These are phyloP conservation scores for Pantherophis alleghaniensis DNA, from an alignment of 2,797 vertebrate species.

Conservation along the genomic window DNA sequence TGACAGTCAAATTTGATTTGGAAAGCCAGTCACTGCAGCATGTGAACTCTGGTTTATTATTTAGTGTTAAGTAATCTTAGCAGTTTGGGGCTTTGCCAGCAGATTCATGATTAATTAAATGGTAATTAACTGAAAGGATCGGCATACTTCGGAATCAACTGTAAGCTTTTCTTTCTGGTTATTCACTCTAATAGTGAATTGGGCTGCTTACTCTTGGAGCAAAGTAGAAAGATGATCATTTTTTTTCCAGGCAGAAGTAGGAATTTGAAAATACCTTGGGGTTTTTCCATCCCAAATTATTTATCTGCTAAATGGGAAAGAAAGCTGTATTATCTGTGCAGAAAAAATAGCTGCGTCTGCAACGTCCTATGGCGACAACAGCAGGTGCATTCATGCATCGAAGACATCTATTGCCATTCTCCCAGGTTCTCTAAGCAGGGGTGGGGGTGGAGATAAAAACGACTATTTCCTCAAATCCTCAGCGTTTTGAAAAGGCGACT, in stretches of 20 bases:
- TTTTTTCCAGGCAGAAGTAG: background rate
- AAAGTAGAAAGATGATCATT: background rate
- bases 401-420: background rate
- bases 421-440: background rate
- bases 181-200: background rate
- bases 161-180: background rate
- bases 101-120: background rate
- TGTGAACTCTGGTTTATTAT: background rate
- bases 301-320: background rate
- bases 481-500: background rate
- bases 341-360: background rate
- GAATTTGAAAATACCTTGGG: background rate
- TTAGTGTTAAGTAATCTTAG: background rate
- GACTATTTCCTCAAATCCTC: background rate
- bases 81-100: background rate
- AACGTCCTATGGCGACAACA: too few relatives aligned
- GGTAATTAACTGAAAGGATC: background rate
- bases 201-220: background rate
- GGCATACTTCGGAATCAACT: background rate
- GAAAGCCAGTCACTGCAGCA: background rate
- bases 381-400: background rate
- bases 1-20: background rate
- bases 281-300: background rate
- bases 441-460: background rate
- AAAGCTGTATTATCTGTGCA: background rate